Evolutionary conservation across 2,888 invertebrate species (phyloP), one percentile per base, ranked within the genome.

Genomic region (Dicranocentrus wangi): DNA sequence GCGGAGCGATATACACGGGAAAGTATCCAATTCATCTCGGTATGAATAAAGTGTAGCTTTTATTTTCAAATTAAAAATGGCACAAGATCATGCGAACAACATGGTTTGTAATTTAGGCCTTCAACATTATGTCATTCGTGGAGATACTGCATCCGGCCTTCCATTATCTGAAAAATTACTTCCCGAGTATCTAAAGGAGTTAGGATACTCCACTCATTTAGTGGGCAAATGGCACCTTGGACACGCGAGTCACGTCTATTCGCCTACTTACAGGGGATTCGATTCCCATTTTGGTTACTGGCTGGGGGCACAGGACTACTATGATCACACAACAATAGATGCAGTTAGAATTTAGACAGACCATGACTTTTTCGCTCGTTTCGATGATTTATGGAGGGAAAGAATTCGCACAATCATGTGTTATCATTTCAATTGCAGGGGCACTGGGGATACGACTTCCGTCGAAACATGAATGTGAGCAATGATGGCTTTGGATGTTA

Each of bases 11-110:
- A 0, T 91, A 94, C 53, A 94, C 96, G 0, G 97, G 97, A 47
- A 93, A 93, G 89, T 95, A 96, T 90, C 95, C 97, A 0, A 94
- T 95, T 89, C 92, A 94, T 88, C 91, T 93, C 86, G 94, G 95
- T 93, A 89, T 89, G 85, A 7, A 13, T 51, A n/a, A n/a, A n/a
- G n/a, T 51, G n/a, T n/a, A 28, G 7, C 15, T 39, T 39, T 13
- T 51, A 53, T 39, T 27, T 25, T 5, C 27, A 13, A 8, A 51
- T 17, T 25, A 10, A 39, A 13, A 8, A 39, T 71, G 21, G 3
- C 19, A 47, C 28, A 25, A 51, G 17, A 42, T 1, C 42, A 39
- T 39, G 25, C 17, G 23, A 58, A 23, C 21, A 7, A 58, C 21
- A n/a, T n/a, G n/a, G n/a, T n/a, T n/a, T n/a, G n/a, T n/a, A n/a